Evolutionary conservation across 2,113 vertebrate genomes (phyloP).

Genomic region (Ancistrus triradiatus): DNA sequence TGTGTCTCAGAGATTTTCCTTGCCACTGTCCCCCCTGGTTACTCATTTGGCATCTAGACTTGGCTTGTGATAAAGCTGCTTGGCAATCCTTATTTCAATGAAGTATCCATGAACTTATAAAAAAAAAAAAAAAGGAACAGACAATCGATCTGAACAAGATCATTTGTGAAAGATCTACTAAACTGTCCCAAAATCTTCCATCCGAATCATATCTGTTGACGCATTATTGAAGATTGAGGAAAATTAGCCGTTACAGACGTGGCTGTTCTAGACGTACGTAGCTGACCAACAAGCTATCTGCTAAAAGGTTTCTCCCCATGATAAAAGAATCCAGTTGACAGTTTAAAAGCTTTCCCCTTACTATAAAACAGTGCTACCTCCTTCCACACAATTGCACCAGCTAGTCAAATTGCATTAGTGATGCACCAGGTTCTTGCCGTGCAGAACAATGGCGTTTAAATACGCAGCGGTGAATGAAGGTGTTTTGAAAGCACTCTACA

Average conservation of each 20-base stretch:
- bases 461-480: slow-evolving; percentile 45
- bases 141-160: too few relatives aligned
- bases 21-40: too few relatives aligned
- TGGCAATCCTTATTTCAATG: too few relatives aligned
- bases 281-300: slow-evolving; percentile 51
- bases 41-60: too few relatives aligned
- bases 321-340: slow-evolving; percentile 64
- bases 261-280: slow-evolving; percentile 30
- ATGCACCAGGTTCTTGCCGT: slow-evolving; percentile 59
- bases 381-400: slow-evolving; percentile 69
- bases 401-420: slow-evolving; percentile 73
- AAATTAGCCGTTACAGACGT: slow-evolving; percentile 19
- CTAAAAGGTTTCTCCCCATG: slow-evolving; percentile 67
- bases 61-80: too few relatives aligned
- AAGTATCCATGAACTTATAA: too few relatives aligned
- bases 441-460: slow-evolving; percentile 55
- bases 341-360: slow-evolving; percentile 71
- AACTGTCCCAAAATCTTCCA: too few relatives aligned
- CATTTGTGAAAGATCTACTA: too few relatives aligned
- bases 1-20: too few relatives aligned
- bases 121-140: too few relatives aligned
- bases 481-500: slow-evolving; percentile 45
- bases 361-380: slow-evolving; percentile 58
- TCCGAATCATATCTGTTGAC: slow-evolving; percentile 12
- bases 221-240: slow-evolving; percentile 34